These are phyloP conservation scores for Porites rus DNA, from an alignment of 92 coral and sea anemone species.

Conservation along the genomic window DNA sequence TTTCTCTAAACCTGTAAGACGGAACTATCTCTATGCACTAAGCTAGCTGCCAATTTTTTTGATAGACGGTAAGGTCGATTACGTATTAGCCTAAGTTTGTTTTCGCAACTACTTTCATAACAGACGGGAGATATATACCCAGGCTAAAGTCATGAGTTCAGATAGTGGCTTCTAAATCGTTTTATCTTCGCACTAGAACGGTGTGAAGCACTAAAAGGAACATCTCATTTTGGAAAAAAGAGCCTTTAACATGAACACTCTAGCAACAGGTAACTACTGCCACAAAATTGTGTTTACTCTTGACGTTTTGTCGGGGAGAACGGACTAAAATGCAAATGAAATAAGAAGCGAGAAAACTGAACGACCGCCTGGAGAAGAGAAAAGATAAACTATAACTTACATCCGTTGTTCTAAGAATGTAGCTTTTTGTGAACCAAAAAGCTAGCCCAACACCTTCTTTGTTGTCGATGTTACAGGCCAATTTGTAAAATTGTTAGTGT, in stretches of 20 bases:
- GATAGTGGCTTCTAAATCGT: not conserved
- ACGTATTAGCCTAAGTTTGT: constrained; percentile 6
- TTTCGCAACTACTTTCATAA: not conserved
- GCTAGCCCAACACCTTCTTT: not conserved
- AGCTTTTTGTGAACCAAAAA: not conserved
- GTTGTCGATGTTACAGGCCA: not conserved
- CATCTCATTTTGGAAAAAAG: not conserved
- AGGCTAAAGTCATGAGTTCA: not conserved
- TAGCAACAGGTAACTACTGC: not conserved
- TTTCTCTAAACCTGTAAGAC: constrained; percentile 3
- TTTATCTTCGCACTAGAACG: not conserved
- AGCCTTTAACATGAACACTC: not conserved
- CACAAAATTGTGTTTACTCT: not conserved
- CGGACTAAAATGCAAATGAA: constrained; percentile 14
- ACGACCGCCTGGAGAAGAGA: constrained; percentile 34
- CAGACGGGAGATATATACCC: not conserved
- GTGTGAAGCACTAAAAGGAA: too few relatives aligned
- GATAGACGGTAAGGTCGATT: not conserved
- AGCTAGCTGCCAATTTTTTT: not conserved
- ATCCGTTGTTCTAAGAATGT: not conserved
- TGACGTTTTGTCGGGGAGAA: not conserved
- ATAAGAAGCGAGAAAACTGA: not conserved
- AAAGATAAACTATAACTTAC: not conserved
- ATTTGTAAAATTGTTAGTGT: not conserved
- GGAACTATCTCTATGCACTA: not conserved